These are phyloP conservation scores for Limnodromus scolopaceus DNA, from an alignment of 2,797 vertebrate genomes.

Conservation along the genomic window DNA sequence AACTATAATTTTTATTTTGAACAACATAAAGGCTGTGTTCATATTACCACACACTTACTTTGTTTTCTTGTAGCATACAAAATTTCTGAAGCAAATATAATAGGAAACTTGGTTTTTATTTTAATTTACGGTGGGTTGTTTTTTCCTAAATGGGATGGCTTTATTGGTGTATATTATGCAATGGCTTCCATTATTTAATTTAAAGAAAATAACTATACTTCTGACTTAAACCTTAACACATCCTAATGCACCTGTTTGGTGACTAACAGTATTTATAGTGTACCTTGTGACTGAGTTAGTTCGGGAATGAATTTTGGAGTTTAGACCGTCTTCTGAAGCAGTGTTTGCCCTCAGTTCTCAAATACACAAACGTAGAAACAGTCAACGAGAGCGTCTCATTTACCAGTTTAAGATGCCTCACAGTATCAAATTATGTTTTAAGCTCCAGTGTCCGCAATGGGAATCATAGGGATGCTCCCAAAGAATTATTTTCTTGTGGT, in stretches of 20 bases:
- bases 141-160: background rate
- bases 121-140: fast-evolving
- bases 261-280: background rate
- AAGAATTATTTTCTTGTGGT: background rate
- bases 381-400: background rate
- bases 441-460: background rate
- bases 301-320: background rate
- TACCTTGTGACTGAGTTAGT: background rate
- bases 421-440: background rate
- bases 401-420: background rate
- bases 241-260: background rate
- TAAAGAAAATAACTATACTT: background rate
- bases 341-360: background rate
- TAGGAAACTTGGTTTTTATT: background rate
- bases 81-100: background rate
- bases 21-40: background rate
- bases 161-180: background rate
- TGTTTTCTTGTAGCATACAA: background rate
- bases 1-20: background rate
- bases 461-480: background rate
- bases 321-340: background rate
- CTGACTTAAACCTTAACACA: background rate
- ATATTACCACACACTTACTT: background rate
- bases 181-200: background rate
- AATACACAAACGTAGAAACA: background rate